Evolutionary conservation across 2,797 vertebrate species (phyloP).

Genomic region (Etheostoma perlongum): DNA sequence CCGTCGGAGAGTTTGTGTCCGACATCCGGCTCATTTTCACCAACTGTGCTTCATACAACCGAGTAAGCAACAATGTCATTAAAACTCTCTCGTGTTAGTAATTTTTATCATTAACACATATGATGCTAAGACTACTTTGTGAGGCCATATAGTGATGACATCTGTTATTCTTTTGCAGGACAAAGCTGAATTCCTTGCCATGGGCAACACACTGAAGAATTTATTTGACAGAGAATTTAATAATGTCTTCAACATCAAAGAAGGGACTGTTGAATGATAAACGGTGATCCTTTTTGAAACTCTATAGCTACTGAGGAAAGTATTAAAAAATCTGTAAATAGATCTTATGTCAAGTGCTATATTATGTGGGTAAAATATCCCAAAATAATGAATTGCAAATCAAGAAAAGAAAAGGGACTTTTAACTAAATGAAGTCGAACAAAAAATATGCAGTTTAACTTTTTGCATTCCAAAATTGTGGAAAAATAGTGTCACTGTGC

Average conservation of each 20-base stretch:
- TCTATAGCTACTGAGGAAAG: neutral
- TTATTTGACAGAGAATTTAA: constrained; percentile 73
- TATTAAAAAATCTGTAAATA: neutral
- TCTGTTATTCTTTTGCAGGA: constrained; percentile 62
- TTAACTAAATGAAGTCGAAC: neutral
- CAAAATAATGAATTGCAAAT: neutral
- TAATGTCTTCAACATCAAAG: constrained; percentile 67
- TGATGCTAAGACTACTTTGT: neutral
- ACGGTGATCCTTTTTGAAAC: neutral
- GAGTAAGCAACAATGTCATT: constrained; percentile 44
- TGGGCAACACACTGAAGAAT: constrained; percentile 54
- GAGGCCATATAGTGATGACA: neutral
- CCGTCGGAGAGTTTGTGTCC: constrained; percentile 59
- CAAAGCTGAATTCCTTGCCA: constrained; percentile 36
- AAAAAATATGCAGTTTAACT: neutral
- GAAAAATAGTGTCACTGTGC: no score
- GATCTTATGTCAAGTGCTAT: neutral
- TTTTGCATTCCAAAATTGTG: neutral
- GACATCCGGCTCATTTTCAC: constrained; percentile 64
- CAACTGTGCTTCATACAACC: constrained; percentile 56
- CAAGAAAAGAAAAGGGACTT: neutral
- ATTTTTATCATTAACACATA: neutral
- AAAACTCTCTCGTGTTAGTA: neutral
- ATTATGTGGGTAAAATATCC: neutral
- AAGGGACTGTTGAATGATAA: neutral